Evolutionary conservation across 2,888 invertebrate genomes (phyloP), one percentile per base, ranked within the genome.

Genomic region (Thereva unica): DNA sequence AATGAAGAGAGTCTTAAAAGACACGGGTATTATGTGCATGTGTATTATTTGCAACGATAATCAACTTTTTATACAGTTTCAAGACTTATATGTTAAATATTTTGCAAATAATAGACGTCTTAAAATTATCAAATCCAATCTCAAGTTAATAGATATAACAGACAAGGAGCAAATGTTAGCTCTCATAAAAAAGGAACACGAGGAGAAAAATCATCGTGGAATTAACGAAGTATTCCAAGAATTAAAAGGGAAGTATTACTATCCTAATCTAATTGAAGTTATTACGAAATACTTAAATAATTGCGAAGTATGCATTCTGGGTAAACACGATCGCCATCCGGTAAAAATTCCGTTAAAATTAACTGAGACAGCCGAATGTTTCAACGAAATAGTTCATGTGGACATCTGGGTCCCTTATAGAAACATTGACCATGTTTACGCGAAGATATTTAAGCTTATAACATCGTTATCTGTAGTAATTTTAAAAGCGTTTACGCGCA

Each of bases 21-120:
- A 54, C 5, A 64, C 54, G n/a, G 64, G 64, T 9, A n/a, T 55
- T n/a, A 54, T 64, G 54, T 54, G 54, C 10, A 37, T 64, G n/a
- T n/a, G n/a, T n/a, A n/a, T 45, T 54, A 37, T 55, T 64, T n/a
- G 55, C 3, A 10, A 34, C 10, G 44, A 64, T 40, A 9, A 10
- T 10, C 1, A 35, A 44, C 12, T 64, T 8, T 53, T 54, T 35
- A 35, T 45, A 12, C 7, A 64, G 4, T 44, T 64, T 38, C 54
- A 64, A 42, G 38, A 64, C 6, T 10, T 49, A 5, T 64, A 64
- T 35, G 55, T 37, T 0, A 53, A 37, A 54, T n/a, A 37, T 23
- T 64, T 64, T 37, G 9, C 45, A 35, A 23, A 42, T 5, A 55
- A 42, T 40, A 55, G 42, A 34, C 41, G 34, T 1, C 9, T 42